Base-by-base conservation (phyloP, 2,888 invertebrate species). In the Phaedon cochleariae region DNA sequence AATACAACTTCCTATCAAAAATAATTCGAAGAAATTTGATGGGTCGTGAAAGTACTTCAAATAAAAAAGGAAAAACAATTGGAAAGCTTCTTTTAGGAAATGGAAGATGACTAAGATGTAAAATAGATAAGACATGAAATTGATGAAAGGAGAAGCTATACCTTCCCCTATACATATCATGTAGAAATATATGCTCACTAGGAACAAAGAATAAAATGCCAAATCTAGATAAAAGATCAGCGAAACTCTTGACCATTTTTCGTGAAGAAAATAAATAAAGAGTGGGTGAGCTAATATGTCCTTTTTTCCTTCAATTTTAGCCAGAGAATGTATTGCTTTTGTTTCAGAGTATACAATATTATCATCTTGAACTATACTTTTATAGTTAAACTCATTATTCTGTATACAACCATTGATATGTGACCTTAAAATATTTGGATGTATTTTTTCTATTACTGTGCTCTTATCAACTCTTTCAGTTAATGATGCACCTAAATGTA, bases 341-440 rank as follows among this genome's bases (percentile, higher is more conserved):
- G 71, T 73, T 66, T 76, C 76, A 2, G 71, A 70, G 54, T 75
- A 76, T 10, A 18, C 34, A 3, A 59, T 18, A 6, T 61, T 20
- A 21, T 57, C 53, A 46, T 76, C 75, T 37, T 66, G 45, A 20
- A 75, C 60, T 12, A 76, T 55, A 58, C 69, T 73, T 52, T 74
- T 65, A 22, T 71, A 77, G 37, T 68, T 69, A 21, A 74, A 68
- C 6, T 22, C 53, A 20, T 71, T 67, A 34, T 59, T 61, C 31
- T 68, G 64, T 9, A 77, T 54, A 37, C 74, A 75, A 34, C 75
- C 72, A 37, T 77, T 73, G 5, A 77, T 64, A 67, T 77, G 75
- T 1, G n/a, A 37, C 45, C 60, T 62, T 22, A 77, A 52, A 10
- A 67, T 68, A 21, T 70, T 65, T 9, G 63, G 57, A 59, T 72